Base-by-base conservation (phyloP, 1,140 invertebrate species). In the Drosophila ironensis region DNA sequence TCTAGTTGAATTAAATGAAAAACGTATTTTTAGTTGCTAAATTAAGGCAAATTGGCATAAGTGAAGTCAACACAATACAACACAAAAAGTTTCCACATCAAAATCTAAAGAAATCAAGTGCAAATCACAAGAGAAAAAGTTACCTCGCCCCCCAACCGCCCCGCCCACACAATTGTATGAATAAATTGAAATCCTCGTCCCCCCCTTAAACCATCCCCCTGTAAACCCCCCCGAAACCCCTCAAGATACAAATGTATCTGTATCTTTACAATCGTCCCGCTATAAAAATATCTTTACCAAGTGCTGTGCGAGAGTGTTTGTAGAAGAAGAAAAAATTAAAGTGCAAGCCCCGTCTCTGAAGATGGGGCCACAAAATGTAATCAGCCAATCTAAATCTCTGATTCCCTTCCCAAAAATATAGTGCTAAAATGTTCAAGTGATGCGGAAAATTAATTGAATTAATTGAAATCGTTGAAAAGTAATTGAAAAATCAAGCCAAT, bases 41-140 rank as follows among this genome's bases (percentile, higher is more conserved):
- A 84, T 86, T 84, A 86, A 84, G 80, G 82, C 82, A 86, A 84
- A 84, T 84, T 84, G 78, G 78, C 80, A 71, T 70, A 64, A 82
- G 47, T 54, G 48, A 53, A 42, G 22, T 24, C 56, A 51, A 48
- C 5, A 40, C 30, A 4, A 50, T 35, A 28, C 3, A 19, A 20
- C 11, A 71, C 19, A 45, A 46, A 66, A 20, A 27, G n/a, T n/a
- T n/a, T n/a, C n/a, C n/a, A n/a, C n/a, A 9, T 35, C 28, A 24
- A 68, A 45, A 67, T 47, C 22, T 14, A 19, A 30, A 42, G 19
- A 51, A 24, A 27, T 38, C 44, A 60, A 42, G 12, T 33, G 27
- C 11, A 27, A 53, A 42, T 25, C 40, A 45, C n/a, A 14, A 48
- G 27, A n/a, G 20, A n/a, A 17, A 52, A 30, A 14, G 20, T 22